A percentile compares a stretch with the other conserved stretches of the same genome.
phyloP scores from a whole-genome alignment of 1,140 invertebrate genomes.

The Radopholus similis region DNA sequence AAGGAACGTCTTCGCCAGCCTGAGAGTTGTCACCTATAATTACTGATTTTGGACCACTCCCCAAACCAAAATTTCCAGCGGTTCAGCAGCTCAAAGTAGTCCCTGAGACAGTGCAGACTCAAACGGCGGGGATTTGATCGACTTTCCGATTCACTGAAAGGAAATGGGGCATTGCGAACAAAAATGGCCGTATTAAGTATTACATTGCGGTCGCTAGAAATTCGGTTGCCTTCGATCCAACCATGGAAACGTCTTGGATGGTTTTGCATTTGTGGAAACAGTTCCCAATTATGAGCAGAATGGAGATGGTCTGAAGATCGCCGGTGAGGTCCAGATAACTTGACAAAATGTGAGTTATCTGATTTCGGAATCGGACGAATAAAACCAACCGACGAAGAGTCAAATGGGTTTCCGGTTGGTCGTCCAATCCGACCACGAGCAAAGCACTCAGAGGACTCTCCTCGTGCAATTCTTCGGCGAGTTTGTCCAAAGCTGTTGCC shows the following conservation, averaged over 20 bases:
- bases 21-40: constrained; percentile 7
- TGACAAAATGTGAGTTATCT: constrained; percentile 6
- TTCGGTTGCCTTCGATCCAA: constrained; percentile 32
- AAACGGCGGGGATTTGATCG: constrained; percentile 20
- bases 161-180: constrained; percentile 9
- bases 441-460: constrained; percentile 26
- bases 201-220: constrained; percentile 38
- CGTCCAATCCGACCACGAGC: constrained; percentile 43
- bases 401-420: constrained; percentile 26
- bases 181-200: background rate
- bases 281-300: constrained; percentile 31
- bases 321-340: constrained; percentile 37
- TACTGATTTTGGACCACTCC: background rate
- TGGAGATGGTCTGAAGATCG: constrained; percentile 33
- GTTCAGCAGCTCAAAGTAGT: constrained; percentile 34
- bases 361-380: no score
- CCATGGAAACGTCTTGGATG: constrained; percentile 20
- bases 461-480: constrained; percentile 1
- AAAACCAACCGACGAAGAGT: background rate
- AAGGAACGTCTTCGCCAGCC: constrained; percentile 28
- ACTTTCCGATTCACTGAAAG: constrained; percentile 25
- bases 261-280: constrained; percentile 31
- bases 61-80: constrained; percentile 5
- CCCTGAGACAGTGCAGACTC: constrained; percentile 32
- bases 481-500: constrained; percentile 20